Evolutionary conservation across 1,140 invertebrate species (phyloP).

Genomic region (Hetaerina americana): DNA sequence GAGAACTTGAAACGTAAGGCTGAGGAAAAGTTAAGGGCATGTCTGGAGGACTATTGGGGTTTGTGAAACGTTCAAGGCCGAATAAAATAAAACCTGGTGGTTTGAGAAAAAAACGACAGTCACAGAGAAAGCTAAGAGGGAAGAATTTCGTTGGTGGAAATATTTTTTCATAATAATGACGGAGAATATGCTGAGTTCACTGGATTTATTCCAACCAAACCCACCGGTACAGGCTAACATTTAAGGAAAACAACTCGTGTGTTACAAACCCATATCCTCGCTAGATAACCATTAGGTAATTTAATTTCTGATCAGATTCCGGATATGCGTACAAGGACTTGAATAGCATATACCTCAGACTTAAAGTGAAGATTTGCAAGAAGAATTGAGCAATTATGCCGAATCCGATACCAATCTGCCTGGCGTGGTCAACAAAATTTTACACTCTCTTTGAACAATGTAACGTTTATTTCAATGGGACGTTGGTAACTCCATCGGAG

Average conservation of each 20-base stretch:
- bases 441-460: not conserved
- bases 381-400: not conserved
- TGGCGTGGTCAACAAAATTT: not conserved
- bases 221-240: not conserved
- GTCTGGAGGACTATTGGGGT: not conserved
- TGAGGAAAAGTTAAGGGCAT: not conserved
- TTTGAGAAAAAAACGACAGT: no score
- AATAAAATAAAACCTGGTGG: not conserved
- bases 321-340: not conserved
- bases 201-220: not conserved
- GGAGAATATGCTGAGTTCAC: no score
- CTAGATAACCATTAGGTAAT: not conserved
- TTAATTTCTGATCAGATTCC: not conserved
- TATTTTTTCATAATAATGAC: not conserved
- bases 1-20: not conserved
- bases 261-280: not conserved
- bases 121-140: not conserved
- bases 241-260: not conserved
- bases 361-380: not conserved
- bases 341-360: not conserved
- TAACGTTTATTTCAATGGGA: not conserved
- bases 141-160: not conserved
- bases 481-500: not conserved
- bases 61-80: not conserved
- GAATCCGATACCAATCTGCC: not conserved